Percentiles rank a stretch among this genome's conserved stretches.
Conservation (phyloP, 2,113 vertebrate genomes). For the Cebidichthys violaceus region DNA sequence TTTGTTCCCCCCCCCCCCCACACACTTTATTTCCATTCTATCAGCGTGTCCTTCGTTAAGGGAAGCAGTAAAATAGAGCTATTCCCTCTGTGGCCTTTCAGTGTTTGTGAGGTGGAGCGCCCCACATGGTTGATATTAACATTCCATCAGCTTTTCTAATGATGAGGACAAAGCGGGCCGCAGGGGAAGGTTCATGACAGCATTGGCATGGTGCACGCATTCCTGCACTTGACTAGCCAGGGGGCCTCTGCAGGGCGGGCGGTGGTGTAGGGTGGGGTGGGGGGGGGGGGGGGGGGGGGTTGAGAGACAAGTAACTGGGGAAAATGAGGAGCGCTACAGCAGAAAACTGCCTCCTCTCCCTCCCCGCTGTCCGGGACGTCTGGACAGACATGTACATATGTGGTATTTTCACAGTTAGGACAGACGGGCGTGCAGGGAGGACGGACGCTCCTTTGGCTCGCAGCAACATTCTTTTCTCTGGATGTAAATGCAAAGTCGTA, state of each 20-base stretch:
- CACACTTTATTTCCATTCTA: conserved; percentile 55
- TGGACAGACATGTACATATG: conserved; percentile 52
- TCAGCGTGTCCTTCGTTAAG: conserved; percentile 45
- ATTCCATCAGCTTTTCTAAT: conserved; percentile 78
- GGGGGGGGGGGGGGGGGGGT: background rate
- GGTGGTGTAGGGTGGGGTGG: too few species aligned
- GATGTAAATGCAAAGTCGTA: conserved; percentile 23
- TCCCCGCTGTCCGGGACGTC: conserved; percentile 23
- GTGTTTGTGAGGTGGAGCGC: conserved; percentile 42
- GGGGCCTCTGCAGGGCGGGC: conserved; percentile 54
- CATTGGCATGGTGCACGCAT: conserved; percentile 72
- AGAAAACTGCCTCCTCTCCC: conserved; percentile 1
- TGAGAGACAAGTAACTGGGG: conserved; percentile 12
- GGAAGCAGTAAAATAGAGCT: conserved; percentile 56
- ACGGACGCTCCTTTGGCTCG: conserved; percentile 32
- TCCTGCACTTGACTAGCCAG: conserved; percentile 64
- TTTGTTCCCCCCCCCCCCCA: conserved; percentile 4
- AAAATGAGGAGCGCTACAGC: conserved; percentile 19
- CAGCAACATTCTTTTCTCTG: conserved; percentile 29
- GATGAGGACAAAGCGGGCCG: conserved; percentile 69
- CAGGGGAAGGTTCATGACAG: conserved; percentile 72
- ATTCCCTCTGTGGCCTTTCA: conserved; percentile 35
- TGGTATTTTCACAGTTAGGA: conserved; percentile 45
- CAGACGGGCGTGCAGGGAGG: conserved; percentile 51
- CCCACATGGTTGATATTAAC: conserved; percentile 85